These are phyloP conservation scores for Podarcis siculus DNA, from an alignment of 2,797 vertebrate species.

Conservation along the genomic window DNA sequence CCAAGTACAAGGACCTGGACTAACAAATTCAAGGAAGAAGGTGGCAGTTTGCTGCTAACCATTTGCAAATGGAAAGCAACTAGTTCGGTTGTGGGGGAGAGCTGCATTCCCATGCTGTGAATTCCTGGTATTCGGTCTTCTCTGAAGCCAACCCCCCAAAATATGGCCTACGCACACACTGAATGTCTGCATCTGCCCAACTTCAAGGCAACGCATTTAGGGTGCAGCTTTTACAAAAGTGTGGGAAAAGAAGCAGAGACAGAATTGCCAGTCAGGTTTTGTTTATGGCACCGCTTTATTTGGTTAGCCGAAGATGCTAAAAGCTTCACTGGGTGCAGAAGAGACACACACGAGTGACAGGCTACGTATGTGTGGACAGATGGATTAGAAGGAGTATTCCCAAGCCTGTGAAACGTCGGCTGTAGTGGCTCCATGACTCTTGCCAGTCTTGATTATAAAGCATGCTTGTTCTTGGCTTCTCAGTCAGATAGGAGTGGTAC, in stretches of 20 bases:
- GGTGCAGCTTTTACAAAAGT: neutral
- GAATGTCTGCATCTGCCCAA: neutral
- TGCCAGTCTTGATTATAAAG: neutral
- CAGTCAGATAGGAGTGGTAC: neutral
- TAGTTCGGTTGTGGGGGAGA: neutral
- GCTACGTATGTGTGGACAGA: neutral
- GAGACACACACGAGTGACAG: neutral
- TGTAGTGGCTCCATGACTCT: neutral
- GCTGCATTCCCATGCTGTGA: neutral
- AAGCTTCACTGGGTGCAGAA: neutral
- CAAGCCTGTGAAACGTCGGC: neutral
- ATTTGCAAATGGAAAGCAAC: neutral
- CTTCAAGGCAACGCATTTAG: neutral
- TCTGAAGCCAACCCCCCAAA: neutral
- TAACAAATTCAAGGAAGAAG: slow-evolving; percentile 42
- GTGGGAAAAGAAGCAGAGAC: neutral
- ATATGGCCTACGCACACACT: neutral
- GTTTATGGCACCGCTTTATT: neutral
- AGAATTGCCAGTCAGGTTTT: neutral
- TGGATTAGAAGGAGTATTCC: neutral
- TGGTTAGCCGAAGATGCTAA: neutral
- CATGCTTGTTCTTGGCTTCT: slow-evolving; percentile 1
- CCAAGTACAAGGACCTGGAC: slow-evolving; percentile 60
- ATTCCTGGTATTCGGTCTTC: neutral
- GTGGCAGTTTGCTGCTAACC: slow-evolving; percentile 55